Evolutionary conservation across 1,140 invertebrate genomes (phyloP), one percentile per base, ranked within the genome.

Genomic region (Eupeodes corollae): DNA sequence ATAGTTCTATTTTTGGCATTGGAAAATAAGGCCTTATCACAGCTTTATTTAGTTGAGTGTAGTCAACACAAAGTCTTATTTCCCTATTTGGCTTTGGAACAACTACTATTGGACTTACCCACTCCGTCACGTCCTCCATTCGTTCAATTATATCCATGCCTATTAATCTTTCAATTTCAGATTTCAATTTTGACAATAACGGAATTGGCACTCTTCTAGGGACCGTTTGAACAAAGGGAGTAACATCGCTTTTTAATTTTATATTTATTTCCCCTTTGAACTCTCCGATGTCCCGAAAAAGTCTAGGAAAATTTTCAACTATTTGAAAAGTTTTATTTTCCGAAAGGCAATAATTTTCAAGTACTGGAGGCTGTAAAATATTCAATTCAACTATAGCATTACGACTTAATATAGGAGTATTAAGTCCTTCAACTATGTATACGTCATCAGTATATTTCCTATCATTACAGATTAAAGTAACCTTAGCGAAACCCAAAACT

Each of bases 61-160:
- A n/a, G n/a, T n/a, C n/a, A 51, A 52, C 10, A 55, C 59, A 42
- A 61, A 54, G 15, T 53, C 43, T 50, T 73, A 72, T 11, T 56
- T 56, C 3, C 70, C 67, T n/a, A n/a, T n/a, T n/a, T n/a, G n/a
- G n/a, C n/a, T n/a, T n/a, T n/a, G n/a, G n/a, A n/a, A n/a, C n/a
- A 8, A 59, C 46, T 6, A 73, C 58, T 19, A 72, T 59, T 5
- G 69, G 68, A n/a, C 62, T 52, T 15, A 60, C 64, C 67, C 70
- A 74, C 18, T 63, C 59, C 2, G 59, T 64, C 9, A 58, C 56
- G 39, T 56, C 49, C 30, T 57, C 54, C 18, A 66, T 63, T 32
- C 46, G 54, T 38, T 53, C 52, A 19, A 66, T 70, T 13, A 69
- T 55, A 12, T 52, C 49, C 31, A 52, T n/a, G 49, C 31, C 52